Base-by-base conservation (phyloP, 2,113 vertebrate species). In the Artemisiospiza belli region DNA sequence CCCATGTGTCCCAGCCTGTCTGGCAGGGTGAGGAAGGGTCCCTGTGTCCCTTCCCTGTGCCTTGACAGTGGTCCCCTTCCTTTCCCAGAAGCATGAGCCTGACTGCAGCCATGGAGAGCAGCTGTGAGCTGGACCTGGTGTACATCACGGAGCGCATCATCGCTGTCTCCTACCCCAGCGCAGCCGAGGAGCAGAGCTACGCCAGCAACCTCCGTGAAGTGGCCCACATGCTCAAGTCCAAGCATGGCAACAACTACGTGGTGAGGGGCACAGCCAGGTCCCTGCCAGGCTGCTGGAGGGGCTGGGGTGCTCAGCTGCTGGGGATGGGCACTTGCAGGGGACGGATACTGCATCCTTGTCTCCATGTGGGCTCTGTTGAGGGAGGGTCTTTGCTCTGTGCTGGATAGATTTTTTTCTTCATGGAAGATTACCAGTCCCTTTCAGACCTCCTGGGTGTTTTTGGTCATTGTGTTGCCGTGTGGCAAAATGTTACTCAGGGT, bases 181-280 rank as follows among this genome's bases (percentile, higher is more conserved):
- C 92, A 0, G 98, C 98, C 0, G 99, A 99, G 15, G 99, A 99
- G 95, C 98, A 98, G 94, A 99, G 95, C 97, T 99, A 99, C 77
- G 97, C 98, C 33, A 98, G 96, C 96, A 99, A 99, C 98, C 98
- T 99, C 90, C 98, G 98, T 0, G 99, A 99, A 96, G 99, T 99
- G 91, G 99, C 99, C 52, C 99, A 98, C 96, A 99, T 99, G 99
- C 98, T 99, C 94, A 98, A 98, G 95, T 99, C 99, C 96, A 99
- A 99, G 96, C 99, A 99, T 10, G 99, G 98, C 6, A 98, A 99
- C 94, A 99, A 98, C 97, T 99, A 99, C 47, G 97, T 99, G 98
- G 99, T 99, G 89, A 97, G 95, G 9, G 27, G 10, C 6, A 12
- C 1, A 4, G n/a, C 58, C 1, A 30, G 19, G 12, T 35, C 17